Conservation (phyloP, 1,140 invertebrate species). For the Neodiprion virginianus region DNA sequence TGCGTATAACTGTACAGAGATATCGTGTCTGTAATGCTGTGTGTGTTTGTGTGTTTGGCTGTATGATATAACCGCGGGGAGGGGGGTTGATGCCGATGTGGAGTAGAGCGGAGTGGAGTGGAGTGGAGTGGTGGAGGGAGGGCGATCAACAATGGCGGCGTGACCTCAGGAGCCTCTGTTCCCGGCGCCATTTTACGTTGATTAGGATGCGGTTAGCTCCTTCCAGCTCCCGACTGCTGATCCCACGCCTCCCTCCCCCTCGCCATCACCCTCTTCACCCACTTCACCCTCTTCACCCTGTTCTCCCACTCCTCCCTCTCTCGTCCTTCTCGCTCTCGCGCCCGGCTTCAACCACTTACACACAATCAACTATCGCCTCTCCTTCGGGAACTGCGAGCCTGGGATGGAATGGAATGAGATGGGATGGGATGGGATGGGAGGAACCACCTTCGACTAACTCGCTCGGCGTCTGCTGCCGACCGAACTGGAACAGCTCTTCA, state of each 20-base stretch:
- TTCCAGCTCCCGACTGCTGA: conserved; percentile 39
- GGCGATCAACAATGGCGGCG: conserved; percentile 41
- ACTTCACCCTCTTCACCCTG: not conserved
- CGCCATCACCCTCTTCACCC: not conserved
- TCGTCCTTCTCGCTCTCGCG: conserved; percentile 10
- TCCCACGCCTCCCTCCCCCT: conserved; percentile 5
- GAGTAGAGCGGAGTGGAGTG: too few relatives aligned
- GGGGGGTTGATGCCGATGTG: too few relatives aligned
- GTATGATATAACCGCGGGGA: too few relatives aligned
- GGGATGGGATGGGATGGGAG: too few relatives aligned
- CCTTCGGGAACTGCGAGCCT: not conserved
- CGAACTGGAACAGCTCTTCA: too few relatives aligned
- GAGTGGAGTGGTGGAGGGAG: conserved; percentile 12
- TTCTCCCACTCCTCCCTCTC: conserved; percentile 13
- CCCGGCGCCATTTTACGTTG: conserved; percentile 57
- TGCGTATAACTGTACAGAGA: too few relatives aligned
- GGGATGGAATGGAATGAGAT: not conserved
- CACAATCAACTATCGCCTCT: conserved; percentile 31
- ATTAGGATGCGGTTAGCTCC: conserved; percentile 58
- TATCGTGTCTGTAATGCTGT: too few relatives aligned
- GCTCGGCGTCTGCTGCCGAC: too few relatives aligned
- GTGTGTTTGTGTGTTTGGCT: too few relatives aligned
- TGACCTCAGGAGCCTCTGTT: conserved; percentile 42
- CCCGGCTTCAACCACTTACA: conserved; percentile 31
- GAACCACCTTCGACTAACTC: too few relatives aligned